These are phyloP conservation scores for Drosophila ironensis DNA, from an alignment of 1,140 invertebrate genomes.

Conservation along the genomic window DNA sequence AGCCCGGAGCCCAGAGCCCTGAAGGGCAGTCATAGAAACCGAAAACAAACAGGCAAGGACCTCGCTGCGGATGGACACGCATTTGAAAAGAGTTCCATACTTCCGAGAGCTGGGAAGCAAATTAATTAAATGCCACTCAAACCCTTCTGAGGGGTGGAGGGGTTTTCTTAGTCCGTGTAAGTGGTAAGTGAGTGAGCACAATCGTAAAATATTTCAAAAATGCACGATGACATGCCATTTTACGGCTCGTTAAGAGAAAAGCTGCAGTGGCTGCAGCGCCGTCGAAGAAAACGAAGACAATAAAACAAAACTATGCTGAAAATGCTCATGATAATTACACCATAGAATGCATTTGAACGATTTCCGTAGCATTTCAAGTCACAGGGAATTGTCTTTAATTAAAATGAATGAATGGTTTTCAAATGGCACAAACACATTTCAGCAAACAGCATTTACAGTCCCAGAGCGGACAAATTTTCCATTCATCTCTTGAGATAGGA, in stretches of 20 bases:
- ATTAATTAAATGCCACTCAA: slow-evolving; percentile 78
- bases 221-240: slow-evolving; percentile 47
- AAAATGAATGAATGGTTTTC: slow-evolving; percentile 61
- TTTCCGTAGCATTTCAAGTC: slow-evolving; percentile 30
- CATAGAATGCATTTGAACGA: slow-evolving; percentile 32
- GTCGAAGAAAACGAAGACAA: slow-evolving; percentile 5
- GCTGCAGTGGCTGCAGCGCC: neutral
- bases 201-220: slow-evolving; percentile 50
- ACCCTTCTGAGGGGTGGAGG: neutral
- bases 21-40: neutral
- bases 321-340: slow-evolving; percentile 52
- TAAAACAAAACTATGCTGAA: slow-evolving; percentile 32
- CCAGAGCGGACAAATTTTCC: neutral
- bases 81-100: neutral
- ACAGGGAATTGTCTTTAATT: slow-evolving; percentile 69
- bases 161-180: neutral
- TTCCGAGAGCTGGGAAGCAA: slow-evolving; percentile 39
- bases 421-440: too few relatives aligned
- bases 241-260: slow-evolving; percentile 37
- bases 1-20: neutral
- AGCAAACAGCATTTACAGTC: slow-evolving; percentile 2
- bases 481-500: neutral
- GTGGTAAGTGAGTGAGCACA: neutral
- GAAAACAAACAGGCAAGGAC: neutral
- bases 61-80: slow-evolving; percentile 7